phyloP scores from a whole-genome alignment of 2,113 vertebrate species.

The Microcebus jonahi region DNA sequence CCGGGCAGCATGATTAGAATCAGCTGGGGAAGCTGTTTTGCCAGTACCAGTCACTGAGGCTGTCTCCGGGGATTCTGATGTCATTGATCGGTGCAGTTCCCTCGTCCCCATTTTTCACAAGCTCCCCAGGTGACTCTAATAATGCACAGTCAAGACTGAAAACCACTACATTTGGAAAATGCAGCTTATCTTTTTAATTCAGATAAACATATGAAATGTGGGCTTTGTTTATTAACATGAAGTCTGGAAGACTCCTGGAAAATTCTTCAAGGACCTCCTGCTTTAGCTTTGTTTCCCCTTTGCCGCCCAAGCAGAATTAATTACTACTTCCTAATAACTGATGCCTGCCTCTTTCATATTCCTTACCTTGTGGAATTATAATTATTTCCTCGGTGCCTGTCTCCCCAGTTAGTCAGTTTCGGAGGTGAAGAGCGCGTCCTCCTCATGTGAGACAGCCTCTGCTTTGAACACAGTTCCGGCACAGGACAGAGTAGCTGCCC shows the following conservation, averaged over 20 bases:
- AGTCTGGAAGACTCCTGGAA: conserved; percentile 13
- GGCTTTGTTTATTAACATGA: not conserved
- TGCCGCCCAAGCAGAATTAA: conserved; percentile 60
- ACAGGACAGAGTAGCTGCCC: not conserved
- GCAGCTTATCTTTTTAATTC: conserved; percentile 49
- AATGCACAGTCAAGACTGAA: not conserved
- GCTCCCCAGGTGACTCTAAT: not conserved
- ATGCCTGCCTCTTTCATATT: conserved; percentile 46
- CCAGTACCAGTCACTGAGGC: not conserved
- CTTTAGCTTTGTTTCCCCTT: conserved; percentile 41
- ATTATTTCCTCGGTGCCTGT: not conserved
- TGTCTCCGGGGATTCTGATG: not conserved
- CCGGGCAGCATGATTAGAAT: not conserved
- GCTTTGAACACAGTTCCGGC: not conserved
- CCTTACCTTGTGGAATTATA: conserved; percentile 52
- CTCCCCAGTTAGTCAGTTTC: not conserved
- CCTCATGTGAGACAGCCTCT: not conserved
- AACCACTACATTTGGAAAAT: not conserved
- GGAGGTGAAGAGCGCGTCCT: not conserved
- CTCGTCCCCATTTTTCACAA: not conserved
- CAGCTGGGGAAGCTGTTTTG: not conserved
- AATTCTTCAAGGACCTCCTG: conserved; percentile 17
- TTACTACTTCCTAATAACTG: conserved; percentile 50
- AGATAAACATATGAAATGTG: not conserved
- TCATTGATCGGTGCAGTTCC: not conserved